These are phyloP conservation scores for Andricus grossulariae DNA, from an alignment of 1,140 invertebrate genomes.

Conservation along the genomic window DNA sequence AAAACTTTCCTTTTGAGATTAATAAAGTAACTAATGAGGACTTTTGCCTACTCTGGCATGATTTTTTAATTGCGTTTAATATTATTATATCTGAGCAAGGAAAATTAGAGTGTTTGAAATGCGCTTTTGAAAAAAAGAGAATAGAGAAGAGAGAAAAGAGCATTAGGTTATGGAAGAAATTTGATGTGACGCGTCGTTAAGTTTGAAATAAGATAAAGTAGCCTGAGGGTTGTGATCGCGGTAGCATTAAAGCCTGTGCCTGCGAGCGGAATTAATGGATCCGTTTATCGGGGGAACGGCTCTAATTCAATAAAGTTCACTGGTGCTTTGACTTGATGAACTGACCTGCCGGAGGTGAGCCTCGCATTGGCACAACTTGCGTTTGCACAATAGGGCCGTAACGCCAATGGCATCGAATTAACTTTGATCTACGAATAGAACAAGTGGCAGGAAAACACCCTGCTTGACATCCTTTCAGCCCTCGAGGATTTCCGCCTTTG, in stretches of 20 bases:
- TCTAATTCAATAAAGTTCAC: slow-evolving; percentile 56
- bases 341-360: slow-evolving; percentile 37
- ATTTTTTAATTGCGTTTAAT: neutral
- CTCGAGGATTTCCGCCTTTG: slow-evolving; percentile 16
- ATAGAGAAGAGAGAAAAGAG: too few relatives aligned
- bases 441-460: slow-evolving; percentile 30
- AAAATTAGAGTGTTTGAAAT: neutral
- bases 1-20: too few relatives aligned
- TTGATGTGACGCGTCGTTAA: slow-evolving; percentile 38
- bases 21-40: neutral
- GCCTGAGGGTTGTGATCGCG: slow-evolving; percentile 39
- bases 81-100: neutral
- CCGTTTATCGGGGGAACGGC: slow-evolving; percentile 52
- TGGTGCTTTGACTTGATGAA: slow-evolving; percentile 51
- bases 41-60: neutral
- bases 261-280: slow-evolving; percentile 55
- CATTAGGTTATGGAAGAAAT: slow-evolving; percentile 18
- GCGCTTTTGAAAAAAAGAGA: neutral
- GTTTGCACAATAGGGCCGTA: slow-evolving; percentile 34
- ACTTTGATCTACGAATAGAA: slow-evolving; percentile 40
- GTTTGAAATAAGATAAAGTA: slow-evolving; percentile 45
- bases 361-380: slow-evolving; percentile 36
- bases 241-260: slow-evolving; percentile 44
- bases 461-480: neutral
- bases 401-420: slow-evolving; percentile 40